Evolutionary conservation across 2,797 vertebrate genomes (phyloP).

Genomic region (Cuculus canorus): DNA sequence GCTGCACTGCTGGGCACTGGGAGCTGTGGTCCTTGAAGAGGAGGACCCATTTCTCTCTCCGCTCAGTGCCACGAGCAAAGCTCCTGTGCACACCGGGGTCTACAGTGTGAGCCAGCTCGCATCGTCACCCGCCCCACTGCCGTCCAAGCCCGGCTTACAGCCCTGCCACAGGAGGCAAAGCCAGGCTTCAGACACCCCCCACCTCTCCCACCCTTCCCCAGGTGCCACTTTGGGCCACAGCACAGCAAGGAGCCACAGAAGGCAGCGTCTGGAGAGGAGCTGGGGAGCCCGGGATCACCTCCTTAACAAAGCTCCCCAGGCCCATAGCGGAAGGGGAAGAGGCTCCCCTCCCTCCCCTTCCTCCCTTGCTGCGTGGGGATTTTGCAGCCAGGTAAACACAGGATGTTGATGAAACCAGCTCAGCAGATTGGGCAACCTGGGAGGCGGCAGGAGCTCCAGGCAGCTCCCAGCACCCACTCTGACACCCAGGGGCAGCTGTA

Average conservation of each 20-base stretch:
- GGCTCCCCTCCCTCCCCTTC: slow-evolving; percentile 31
- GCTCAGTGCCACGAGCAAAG: rapidly evolving
- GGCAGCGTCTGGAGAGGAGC: rapidly evolving
- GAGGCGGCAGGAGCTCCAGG: background rate
- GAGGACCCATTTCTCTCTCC: background rate
- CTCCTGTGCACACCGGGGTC: rapidly evolving
- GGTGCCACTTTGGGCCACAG: rapidly evolving
- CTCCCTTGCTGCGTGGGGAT: background rate
- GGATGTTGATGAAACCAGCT: slow-evolving; percentile 42
- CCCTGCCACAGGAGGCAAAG: rapidly evolving
- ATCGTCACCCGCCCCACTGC: background rate
- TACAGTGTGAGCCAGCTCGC: rapidly evolving
- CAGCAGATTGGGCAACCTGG: background rate
- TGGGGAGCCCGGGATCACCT: rapidly evolving
- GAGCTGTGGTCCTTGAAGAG: too few relatives aligned
- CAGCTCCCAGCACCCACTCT: rapidly evolving
- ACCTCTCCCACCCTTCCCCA: background rate
- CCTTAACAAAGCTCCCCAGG: background rate
- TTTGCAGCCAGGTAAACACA: slow-evolving; percentile 56
- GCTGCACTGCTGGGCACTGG: too few relatives aligned
- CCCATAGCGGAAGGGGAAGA: background rate
- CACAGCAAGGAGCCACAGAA: background rate
- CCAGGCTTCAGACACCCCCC: background rate
- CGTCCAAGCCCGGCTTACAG: background rate
- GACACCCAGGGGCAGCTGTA: rapidly evolving